Base-by-base conservation (phyloP, 1,140 invertebrate species). In the Bombus huntii region DNA sequence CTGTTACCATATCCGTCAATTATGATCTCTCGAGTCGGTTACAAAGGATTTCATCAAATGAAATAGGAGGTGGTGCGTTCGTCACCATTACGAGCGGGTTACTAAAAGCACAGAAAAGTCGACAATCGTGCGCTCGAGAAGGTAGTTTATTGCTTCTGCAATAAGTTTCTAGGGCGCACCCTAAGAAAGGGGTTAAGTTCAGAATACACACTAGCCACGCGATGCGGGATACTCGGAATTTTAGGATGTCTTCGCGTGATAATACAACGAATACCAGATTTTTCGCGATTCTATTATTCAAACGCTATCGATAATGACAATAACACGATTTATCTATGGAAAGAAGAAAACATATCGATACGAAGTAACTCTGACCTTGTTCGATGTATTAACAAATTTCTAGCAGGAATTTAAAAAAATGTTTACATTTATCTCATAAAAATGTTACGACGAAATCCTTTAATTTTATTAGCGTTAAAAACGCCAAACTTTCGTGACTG, bases 141-240 rank as follows among this genome's bases (percentile, higher is more conserved):
- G 65, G 66, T 88, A 82, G 87, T 86, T 89, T 88, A 89, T 88
- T 86, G 79, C 87, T 79, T 74, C 78, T 74, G 83, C 83, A 88
- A 88, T 87, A 88, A 89, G 88, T 88, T 88, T 82, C 88, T 71
- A 37, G 75, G 59, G 53, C 70, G 53, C 65, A 57, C 13, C 28
- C 44, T 82, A 86, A 68, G 79, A 88, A 73, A 88, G n/a, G 8
- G 79, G 85, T 86, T 73, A 88, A 86, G 79, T 85, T 86, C 79
- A 80, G 75, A 62, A 88, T 85, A 88, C 81, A 76, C 79, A 80
- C 62, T 75, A 57, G 39, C 28, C 4, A 76, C 66, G 88, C 87
- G 37, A 87, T 47, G 53, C 34, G 37, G 82, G 44, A 0, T 77
- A 34, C 68, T 47, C n/a, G 68, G 44, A 59, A 85, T 85, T 65